A percentile compares a stretch with the other conserved stretches of the same genome.
Conservation (phyloP, 2,888 invertebrate genomes). For the Pecten maximus region DNA sequence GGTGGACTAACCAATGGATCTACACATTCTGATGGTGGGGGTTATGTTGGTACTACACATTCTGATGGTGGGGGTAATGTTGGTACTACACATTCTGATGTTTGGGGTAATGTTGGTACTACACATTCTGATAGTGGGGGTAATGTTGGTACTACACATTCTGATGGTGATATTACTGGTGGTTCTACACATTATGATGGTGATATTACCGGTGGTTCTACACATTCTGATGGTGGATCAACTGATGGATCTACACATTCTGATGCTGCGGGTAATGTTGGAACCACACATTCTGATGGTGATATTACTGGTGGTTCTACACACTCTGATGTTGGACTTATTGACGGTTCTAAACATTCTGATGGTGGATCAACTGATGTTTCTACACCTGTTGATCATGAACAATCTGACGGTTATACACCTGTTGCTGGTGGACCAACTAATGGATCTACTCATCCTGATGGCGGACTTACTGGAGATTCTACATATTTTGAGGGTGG, state of each 20-base stretch:
- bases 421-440: no score
- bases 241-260: no score
- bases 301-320: background rate
- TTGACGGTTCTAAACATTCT: background rate
- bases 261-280: background rate
- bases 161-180: background rate
- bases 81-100: no score
- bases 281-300: background rate
- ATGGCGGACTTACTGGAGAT: background rate
- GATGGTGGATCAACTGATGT: background rate
- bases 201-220: background rate
- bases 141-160: no score
- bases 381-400: no score
- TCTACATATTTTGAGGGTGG: background rate
- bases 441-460: background rate
- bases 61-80: background rate
- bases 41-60: background rate
- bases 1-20: no score
- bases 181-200: background rate
- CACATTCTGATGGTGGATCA: no score
- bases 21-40: no score
- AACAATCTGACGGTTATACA: no score
- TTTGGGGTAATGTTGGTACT: no score
- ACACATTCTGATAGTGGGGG: no score
- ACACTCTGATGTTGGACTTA: background rate